A percentile compares a stretch with the other conserved stretches of the same genome.
Evolutionary conservation across 2,113 vertebrate species (phyloP).

Genomic region (Tonatia bakeri): DNA sequence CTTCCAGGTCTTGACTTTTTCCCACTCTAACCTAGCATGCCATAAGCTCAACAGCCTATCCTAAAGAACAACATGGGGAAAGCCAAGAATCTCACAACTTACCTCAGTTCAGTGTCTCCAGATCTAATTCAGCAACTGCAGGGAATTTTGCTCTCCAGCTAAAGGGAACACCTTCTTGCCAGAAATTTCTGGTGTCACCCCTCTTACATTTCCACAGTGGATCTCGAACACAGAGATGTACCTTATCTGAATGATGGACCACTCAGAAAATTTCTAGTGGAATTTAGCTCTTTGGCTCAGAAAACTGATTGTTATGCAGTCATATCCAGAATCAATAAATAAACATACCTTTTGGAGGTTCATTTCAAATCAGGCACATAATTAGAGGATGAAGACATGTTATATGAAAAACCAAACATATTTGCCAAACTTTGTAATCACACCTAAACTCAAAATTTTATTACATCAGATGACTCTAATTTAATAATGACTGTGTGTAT

Average conservation of each 20-base stretch:
- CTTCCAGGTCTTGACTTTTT: not conserved
- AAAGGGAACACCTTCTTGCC: not conserved
- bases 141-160: not conserved
- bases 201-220: not conserved
- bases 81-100: not conserved
- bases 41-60: not conserved
- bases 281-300: not conserved
- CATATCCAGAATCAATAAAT: conserved; percentile 30
- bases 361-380: conserved; percentile 10
- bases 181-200: not conserved
- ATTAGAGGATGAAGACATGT: not conserved
- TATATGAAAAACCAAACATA: not conserved
- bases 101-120: not conserved
- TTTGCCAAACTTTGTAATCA: conserved; percentile 35
- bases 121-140: not conserved
- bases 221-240: not conserved
- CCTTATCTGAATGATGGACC: not conserved
- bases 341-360: not conserved
- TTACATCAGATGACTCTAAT: conserved; percentile 15
- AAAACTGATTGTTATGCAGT: not conserved
- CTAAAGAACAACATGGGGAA: not conserved
- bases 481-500: not conserved
- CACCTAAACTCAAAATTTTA: conserved; percentile 43
- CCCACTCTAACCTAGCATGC: not conserved
- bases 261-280: not conserved